Percentiles rank a stretch among this genome's conserved stretches.
Conservation (phyloP, 2,113 vertebrate genomes). For the Sturnira hondurensis region DNA sequence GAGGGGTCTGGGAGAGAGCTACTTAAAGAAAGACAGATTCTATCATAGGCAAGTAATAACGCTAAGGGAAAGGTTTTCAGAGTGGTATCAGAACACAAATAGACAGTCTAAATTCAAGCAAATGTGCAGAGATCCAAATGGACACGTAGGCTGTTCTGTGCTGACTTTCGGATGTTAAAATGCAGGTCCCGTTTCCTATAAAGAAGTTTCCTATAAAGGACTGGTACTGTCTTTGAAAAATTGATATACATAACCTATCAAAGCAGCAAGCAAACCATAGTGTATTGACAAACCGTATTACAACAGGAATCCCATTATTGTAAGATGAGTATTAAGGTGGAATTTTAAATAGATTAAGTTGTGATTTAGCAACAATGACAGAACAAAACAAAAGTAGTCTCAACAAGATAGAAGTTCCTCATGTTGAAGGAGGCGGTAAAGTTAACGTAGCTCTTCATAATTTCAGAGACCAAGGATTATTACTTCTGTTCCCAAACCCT, state of each 20-base stretch:
- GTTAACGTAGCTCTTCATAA: background rate
- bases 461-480: background rate
- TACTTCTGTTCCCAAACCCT: background rate
- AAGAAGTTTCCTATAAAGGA: background rate
- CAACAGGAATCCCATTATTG: background rate
- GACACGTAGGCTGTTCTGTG: background rate
- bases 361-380: background rate
- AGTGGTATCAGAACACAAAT: background rate
- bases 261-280: background rate
- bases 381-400: background rate
- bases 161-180: background rate
- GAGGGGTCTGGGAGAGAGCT: background rate
- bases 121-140: background rate
- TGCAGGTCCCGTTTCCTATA: background rate
- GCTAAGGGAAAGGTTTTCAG: background rate
- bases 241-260: background rate
- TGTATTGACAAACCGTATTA: background rate
- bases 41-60: background rate
- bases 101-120: background rate
- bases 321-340: background rate
- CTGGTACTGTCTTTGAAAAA: background rate
- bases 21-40: background rate
- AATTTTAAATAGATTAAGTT: background rate
- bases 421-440: background rate
- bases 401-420: background rate